Evolutionary conservation across 2,888 invertebrate genomes (phyloP), one percentile per base, ranked within the genome.

Genomic region (Callyntrura sp.): DNA sequence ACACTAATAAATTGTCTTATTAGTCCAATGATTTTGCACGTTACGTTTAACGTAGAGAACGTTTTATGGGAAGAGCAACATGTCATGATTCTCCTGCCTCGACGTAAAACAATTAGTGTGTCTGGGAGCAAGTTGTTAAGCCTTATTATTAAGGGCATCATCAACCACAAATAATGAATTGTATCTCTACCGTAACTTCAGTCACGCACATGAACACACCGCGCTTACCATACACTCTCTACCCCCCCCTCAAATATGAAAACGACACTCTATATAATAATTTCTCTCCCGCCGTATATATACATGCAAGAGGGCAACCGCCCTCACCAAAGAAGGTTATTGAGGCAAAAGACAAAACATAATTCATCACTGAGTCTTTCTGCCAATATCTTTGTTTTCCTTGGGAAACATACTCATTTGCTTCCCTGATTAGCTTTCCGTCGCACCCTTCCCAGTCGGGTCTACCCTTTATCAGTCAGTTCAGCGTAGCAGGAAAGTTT

Each of bases 281-380:
- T 60, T 81, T 57, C 17, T 60, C 48, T 17, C 2, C 35, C 2
- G 6, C 35, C 3, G 35, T 35, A 4, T 35, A 4, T 35, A 2
- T 35, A 35, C 35, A 6, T 4, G 2, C 35, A 6, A 35, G 35
- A 35, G 35, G 6, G 3, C 35, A 35, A 35, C 35, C 35, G 6
- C 6, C 35, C 35, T 35, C 6, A 35, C 35, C 35, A 35, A 6
- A 6, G 6, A 35, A 35, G 73, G 45, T 73, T 73, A 20, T 45
- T 55, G 14, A 23, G 43, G 57, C 0, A 17, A 20, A 23, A 20
- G 12, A 62, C 14, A 45, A 70, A 83, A 2, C 35, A 35, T 84
- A 84, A 84, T 84, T 65, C 84, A 20, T 70, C 70, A 84, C 70
- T n/a, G 51, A 55, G 73, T 51, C 70, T 23, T 48, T 48, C 28